phyloP scores from a whole-genome alignment of 2,113 vertebrate species.

The Dipodomys spectabilis region DNA sequence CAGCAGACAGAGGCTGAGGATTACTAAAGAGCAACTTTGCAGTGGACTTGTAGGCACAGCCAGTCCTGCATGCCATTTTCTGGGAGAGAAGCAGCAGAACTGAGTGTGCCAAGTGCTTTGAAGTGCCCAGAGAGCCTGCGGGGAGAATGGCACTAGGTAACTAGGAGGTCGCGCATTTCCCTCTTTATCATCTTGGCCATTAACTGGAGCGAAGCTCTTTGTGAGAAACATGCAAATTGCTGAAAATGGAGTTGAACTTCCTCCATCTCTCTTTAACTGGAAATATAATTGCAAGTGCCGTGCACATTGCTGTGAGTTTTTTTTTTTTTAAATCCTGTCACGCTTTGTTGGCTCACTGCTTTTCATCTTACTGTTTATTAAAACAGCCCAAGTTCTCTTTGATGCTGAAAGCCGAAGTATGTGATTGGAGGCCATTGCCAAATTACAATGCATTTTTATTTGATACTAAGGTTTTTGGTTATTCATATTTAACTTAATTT shows the following conservation, averaged over 20 bases:
- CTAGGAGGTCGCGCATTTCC: background rate
- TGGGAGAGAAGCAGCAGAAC: slow-evolving; percentile 1
- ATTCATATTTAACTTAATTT: slow-evolving; percentile 36
- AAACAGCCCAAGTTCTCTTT: slow-evolving; percentile 71
- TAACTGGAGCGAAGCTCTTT: slow-evolving; percentile 65
- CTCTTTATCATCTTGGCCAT: slow-evolving; percentile 65
- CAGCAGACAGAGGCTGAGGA: background rate
- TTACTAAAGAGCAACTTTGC: background rate
- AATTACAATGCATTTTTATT: slow-evolving; percentile 73
- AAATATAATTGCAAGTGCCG: slow-evolving; percentile 78
- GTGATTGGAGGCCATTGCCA: slow-evolving; percentile 67
- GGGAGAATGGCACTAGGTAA: slow-evolving; percentile 23
- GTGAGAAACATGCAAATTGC: slow-evolving; percentile 78
- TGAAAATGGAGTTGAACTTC: slow-evolving; percentile 76
- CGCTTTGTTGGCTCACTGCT: slow-evolving; percentile 77
- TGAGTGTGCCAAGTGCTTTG: slow-evolving; percentile 58
- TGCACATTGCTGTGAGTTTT: slow-evolving; percentile 51
- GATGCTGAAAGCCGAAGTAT: slow-evolving; percentile 70
- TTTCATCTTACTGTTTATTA: slow-evolving; percentile 82
- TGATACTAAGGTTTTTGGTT: slow-evolving; percentile 51
- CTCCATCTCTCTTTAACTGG: slow-evolving; percentile 73
- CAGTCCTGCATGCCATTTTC: background rate
- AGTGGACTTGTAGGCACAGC: background rate
- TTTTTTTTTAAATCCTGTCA: slow-evolving; percentile 70
- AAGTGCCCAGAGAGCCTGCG: slow-evolving; percentile 58